phyloP scores from a whole-genome alignment of 2,797 vertebrate genomes.

The Acanthornis magna region DNA sequence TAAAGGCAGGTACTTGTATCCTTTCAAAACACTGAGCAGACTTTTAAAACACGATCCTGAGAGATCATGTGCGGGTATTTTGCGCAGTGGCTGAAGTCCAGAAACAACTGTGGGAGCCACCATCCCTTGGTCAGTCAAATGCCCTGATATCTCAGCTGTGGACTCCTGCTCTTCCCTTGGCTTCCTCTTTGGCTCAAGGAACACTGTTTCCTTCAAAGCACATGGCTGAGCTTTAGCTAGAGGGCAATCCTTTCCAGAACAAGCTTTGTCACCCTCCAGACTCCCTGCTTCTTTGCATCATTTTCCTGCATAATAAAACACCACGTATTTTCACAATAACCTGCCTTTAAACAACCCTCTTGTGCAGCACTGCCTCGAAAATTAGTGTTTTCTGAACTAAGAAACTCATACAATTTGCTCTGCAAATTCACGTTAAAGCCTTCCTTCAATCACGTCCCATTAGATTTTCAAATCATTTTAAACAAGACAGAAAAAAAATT shows the following conservation, averaged over 20 bases:
- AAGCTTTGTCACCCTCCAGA: neutral
- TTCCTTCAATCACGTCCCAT: neutral
- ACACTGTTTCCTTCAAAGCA: neutral
- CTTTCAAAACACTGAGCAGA: neutral
- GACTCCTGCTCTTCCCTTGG: neutral
- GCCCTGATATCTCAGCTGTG: neutral
- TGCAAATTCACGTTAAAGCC: neutral
- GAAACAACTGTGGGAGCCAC: neutral
- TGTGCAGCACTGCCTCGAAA: neutral
- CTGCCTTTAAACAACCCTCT: neutral
- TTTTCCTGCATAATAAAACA: neutral
- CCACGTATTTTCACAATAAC: neutral
- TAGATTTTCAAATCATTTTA: neutral
- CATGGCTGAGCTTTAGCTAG: neutral
- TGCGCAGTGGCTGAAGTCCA: neutral
- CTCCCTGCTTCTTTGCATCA: neutral
- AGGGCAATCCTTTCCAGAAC: neutral
- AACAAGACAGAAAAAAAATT: neutral
- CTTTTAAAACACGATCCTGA: neutral
- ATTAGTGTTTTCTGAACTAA: neutral
- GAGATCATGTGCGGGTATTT: neutral
- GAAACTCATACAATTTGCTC: neutral
- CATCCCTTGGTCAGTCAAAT: neutral
- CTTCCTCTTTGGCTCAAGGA: neutral
- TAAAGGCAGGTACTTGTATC: neutral